Evolutionary conservation across 2,797 vertebrate species (phyloP).

Genomic region (Lacerta bilineata): DNA sequence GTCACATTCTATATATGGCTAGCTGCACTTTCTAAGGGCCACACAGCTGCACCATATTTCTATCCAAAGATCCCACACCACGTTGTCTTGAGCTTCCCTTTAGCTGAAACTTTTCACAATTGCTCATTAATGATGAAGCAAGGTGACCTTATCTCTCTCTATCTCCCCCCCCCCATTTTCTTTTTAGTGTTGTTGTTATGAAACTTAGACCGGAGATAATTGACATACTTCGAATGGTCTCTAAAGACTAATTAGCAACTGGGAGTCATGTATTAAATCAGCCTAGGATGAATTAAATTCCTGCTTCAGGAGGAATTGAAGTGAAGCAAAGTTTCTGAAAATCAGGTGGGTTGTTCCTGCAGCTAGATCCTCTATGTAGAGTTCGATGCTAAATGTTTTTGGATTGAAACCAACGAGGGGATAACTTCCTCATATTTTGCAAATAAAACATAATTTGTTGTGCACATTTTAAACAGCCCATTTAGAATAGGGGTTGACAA

Average conservation of each 20-base stretch:
- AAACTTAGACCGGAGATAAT: slow-evolving; percentile 62
- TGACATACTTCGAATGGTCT: slow-evolving; percentile 64
- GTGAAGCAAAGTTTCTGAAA: slow-evolving; percentile 45
- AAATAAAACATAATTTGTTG: not conserved
- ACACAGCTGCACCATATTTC: slow-evolving; percentile 33
- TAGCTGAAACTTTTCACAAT: slow-evolving; percentile 12
- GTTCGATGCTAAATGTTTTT: slow-evolving; percentile 43
- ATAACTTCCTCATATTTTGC: too few relatives aligned
- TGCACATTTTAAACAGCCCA: not conserved
- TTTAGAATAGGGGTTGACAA: too few relatives aligned
- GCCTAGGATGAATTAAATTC: slow-evolving; percentile 72
- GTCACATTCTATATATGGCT: not conserved
- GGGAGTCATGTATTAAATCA: slow-evolving; percentile 55
- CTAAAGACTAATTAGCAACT: slow-evolving; percentile 75
- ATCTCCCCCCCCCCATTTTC: not conserved
- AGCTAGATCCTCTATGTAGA: slow-evolving; percentile 51
- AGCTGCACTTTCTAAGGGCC: not conserved
- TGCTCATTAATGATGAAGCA: slow-evolving; percentile 55
- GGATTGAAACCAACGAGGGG: slow-evolving; percentile 40
- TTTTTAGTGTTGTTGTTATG: slow-evolving; percentile 56
- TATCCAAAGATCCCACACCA: slow-evolving; percentile 39
- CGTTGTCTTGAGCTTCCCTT: not conserved
- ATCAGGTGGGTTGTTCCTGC: slow-evolving; percentile 51
- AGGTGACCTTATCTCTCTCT: slow-evolving; percentile 66
- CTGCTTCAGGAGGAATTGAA: slow-evolving; percentile 62